These are phyloP conservation scores for Epirrhoe tristata DNA, from an alignment of 2,888 invertebrate species.

Conservation along the genomic window DNA sequence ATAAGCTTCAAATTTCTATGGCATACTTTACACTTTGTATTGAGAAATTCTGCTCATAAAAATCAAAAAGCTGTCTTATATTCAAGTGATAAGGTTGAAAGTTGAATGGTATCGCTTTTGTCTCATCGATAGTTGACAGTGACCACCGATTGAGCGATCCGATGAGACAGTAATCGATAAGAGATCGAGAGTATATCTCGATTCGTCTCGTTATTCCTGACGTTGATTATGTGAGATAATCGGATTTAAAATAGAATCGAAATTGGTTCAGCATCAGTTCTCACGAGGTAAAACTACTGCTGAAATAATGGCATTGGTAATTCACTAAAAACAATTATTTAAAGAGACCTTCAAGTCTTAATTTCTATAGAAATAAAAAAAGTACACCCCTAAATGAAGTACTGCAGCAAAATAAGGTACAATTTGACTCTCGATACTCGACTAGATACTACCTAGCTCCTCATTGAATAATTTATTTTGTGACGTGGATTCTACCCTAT, in stretches of 20 bases:
- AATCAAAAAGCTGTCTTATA: slow-evolving; percentile 35
- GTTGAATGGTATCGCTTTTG: slow-evolving; percentile 54
- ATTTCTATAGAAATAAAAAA: too few species aligned
- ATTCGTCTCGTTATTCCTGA: slow-evolving; percentile 66
- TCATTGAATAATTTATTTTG: too few species aligned
- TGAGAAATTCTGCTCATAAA: slow-evolving; percentile 7
- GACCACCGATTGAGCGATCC: slow-evolving; percentile 72
- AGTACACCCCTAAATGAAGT: too few species aligned
- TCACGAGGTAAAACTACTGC: slow-evolving; percentile 17
- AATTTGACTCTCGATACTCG: too few species aligned
- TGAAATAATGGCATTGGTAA: background rate
- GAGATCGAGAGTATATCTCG: slow-evolving; percentile 62
- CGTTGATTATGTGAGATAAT: slow-evolving; percentile 56
- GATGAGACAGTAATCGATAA: slow-evolving; percentile 65
- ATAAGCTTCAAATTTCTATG: slow-evolving; percentile 45
- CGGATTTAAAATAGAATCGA: slow-evolving; percentile 36
- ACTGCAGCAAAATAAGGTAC: too few species aligned
- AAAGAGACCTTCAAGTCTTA: too few species aligned
- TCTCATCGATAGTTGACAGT: slow-evolving; percentile 68
- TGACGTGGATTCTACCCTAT: too few species aligned
- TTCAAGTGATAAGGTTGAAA: slow-evolving; percentile 45
- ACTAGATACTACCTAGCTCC: too few species aligned
- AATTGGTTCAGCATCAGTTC: slow-evolving; percentile 39
- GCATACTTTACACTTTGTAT: slow-evolving; percentile 1
- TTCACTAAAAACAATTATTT: background rate